These are phyloP conservation scores for Muscicapa striata DNA, from an alignment of 2,797 vertebrate species.

Conservation along the genomic window DNA sequence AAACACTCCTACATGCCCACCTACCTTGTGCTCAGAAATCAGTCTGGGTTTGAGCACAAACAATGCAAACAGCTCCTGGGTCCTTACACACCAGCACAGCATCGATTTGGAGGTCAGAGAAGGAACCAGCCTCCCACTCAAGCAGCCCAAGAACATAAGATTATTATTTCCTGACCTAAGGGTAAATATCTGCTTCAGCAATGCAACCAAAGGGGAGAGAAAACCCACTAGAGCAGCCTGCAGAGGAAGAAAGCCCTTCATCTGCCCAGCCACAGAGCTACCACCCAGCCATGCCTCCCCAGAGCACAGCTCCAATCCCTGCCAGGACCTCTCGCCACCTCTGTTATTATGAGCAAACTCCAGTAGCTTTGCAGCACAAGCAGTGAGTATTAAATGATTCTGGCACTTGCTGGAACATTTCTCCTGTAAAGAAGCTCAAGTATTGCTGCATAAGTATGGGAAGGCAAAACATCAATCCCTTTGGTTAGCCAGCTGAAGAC, in stretches of 20 bases:
- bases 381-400: neutral
- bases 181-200: neutral
- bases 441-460: neutral
- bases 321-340: neutral
- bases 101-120: rapidly evolving
- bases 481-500: neutral
- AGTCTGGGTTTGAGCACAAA: neutral
- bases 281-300: neutral
- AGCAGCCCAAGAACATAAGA: neutral
- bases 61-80: neutral
- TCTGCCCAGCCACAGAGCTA: neutral
- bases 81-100: neutral
- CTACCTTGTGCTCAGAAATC: neutral
- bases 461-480: neutral
- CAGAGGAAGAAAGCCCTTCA: neutral
- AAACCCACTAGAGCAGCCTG: neutral
- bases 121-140: neutral
- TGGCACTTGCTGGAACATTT: neutral
- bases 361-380: neutral
- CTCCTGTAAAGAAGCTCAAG: neutral
- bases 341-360: neutral
- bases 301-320: neutral
- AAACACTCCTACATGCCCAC: rapidly evolving
- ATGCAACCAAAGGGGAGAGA: neutral
- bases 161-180: neutral